Evolutionary conservation across 1,140 invertebrate genomes (phyloP), one percentile per base, ranked within the genome.

Genomic region (Heliconius himera): DNA sequence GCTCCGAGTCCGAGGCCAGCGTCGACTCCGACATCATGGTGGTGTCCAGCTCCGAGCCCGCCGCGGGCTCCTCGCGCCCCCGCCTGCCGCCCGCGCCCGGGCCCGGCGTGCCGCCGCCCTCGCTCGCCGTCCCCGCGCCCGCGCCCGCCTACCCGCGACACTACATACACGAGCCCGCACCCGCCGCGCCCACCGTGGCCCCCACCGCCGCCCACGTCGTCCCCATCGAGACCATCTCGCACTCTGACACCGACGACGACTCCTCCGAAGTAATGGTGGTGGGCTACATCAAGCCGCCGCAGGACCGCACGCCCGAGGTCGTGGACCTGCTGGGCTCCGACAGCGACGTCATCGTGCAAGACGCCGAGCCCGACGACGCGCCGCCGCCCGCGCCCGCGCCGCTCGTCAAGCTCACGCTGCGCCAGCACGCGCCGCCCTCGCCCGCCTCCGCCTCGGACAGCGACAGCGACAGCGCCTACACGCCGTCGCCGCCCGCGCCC

Each of bases 321-420:
- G 95, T 96, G 3, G 95, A 95, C 75, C 83, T 96, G 41, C 88
- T 95, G 49, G 95, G 95, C 26, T 95, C 95, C 3, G 95, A 96
- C 80, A 96, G 95, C 71, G 95, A 96, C 86, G 95, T 95, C 6
- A 92, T 96, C 3, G 94, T 96, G 60, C 94, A 95, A 60, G 93
- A 95, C 29, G 78, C 77, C 54, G 54, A 56, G 18, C 70, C 72
- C 49, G 71, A 60, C 36, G 80, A 84, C 49, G 81, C 84, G 29
- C 56, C 9, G 79, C 74, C 11, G 84, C 88, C 87, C 26, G 73
- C 81, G 13, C 46, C 83, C 8, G 74, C 70, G 36, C 81, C 87
- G 8, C 78, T 89, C 26, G 92, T 93, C 1, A 91, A 92, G 74
- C 79, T 94, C 11, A 92, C 82, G 22, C 74, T 93, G 11, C 88